phyloP scores from a whole-genome alignment of 2,113 vertebrate species.

The Prochilodus magdalenae region DNA sequence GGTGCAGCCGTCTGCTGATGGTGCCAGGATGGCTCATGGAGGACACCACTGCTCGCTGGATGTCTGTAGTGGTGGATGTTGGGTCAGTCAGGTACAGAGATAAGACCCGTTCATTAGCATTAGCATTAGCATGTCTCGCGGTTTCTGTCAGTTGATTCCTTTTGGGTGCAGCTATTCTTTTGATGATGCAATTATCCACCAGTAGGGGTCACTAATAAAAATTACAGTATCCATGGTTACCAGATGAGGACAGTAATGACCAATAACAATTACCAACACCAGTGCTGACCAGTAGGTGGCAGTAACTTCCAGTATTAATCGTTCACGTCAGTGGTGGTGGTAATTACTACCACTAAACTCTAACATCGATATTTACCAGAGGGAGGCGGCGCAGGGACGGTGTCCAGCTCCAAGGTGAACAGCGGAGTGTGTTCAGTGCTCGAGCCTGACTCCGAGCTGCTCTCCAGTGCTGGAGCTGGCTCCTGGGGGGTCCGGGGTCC shows the following conservation, averaged over 20 bases:
- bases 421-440: constrained; percentile 74
- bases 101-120: too few species aligned
- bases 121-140: too few species aligned
- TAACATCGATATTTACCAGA: background rate
- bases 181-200: too few species aligned
- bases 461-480: constrained; percentile 60
- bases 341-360: background rate
- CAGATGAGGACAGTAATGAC: background rate
- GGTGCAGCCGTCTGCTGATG: too few species aligned
- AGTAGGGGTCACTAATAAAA: background rate
- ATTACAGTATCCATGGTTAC: background rate
- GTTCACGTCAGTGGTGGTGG: background rate
- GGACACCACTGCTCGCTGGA: too few species aligned
- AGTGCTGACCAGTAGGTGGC: background rate
- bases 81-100: too few species aligned
- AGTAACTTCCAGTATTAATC: background rate
- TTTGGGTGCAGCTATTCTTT: too few species aligned
- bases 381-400: constrained; percentile 22
- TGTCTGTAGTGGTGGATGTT: too few species aligned
- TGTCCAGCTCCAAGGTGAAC: constrained; percentile 76
- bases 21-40: too few species aligned
- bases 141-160: too few species aligned
- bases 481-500: constrained; percentile 66
- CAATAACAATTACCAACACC: background rate
- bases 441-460: constrained; percentile 71